Base-by-base conservation (phyloP, 2,797 vertebrate species). In the Capromys pilorides region DNA sequence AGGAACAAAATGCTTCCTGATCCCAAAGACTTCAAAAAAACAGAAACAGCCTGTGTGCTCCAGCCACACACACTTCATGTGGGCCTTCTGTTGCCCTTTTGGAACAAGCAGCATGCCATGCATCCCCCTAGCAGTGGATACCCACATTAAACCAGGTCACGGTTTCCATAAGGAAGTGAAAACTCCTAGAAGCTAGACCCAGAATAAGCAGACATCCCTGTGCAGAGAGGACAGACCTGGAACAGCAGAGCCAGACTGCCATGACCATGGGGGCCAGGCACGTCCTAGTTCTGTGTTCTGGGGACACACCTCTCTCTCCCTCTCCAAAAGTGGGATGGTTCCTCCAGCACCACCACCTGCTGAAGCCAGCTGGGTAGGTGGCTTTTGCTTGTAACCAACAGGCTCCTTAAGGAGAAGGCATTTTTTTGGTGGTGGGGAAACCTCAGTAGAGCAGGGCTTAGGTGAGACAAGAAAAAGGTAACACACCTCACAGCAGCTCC, bases 361-460 rank as follows among this genome's bases (percentile, higher is more conserved):
- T 41, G 11, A 49, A n/a, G 22, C 26, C 33, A 49, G 31, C 4
- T 24, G 10, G 31, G 39, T 0, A 39, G 28, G 54, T 9, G 67
- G 61, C 51, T 67, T 81, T 85, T 5, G 39, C 57, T 75, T 57
- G 3, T n/a, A 80, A 92, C n/a, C 83, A 92, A 51, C 62, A 94
- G 41, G 79, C 28, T 73, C 75, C 51, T 22, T 54, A 77, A 93
- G 77, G 41, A 62, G 19, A 67, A 59, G 73, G 75, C 81, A 10
- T 12, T 26, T 67, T 67, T 73, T 73, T 73, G 22, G 12, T 10
- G 2, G 22, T 22, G 0, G 19, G 41, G 6, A 19, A n/a, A 14
- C 11, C 26, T 51, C 11, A 54, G 14, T 33, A 49, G 28, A 33
- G 16, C 4, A 3, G 75, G 28, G 75, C 54, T 83, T 31, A 36